Percentiles rank a stretch among this genome's conserved stretches.
These are phyloP conservation scores for Amphiprion ocellaris DNA, from an alignment of 2,113 vertebrate species.

Conservation along the genomic window DNA sequence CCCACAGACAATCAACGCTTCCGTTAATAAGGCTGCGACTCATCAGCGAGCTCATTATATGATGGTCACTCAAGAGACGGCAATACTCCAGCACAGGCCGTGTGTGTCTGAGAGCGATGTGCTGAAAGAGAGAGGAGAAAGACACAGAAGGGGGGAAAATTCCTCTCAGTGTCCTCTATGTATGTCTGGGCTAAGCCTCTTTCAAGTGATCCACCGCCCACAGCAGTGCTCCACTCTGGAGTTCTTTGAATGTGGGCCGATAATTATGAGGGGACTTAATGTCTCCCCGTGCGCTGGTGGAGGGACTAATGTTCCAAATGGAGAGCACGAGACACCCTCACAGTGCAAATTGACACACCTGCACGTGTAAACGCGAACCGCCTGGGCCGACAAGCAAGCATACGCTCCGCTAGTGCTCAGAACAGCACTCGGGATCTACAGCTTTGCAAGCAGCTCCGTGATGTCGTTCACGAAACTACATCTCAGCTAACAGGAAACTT, in stretches of 20 bases:
- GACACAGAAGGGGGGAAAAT: conserved; percentile 11
- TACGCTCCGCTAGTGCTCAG: neutral
- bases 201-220: conserved; percentile 66
- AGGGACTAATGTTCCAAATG: conserved; percentile 1
- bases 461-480: neutral
- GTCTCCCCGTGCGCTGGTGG: conserved; percentile 32
- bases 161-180: conserved; percentile 32
- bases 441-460: neutral
- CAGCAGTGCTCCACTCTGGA: conserved; percentile 49
- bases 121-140: conserved; percentile 14
- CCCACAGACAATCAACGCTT: conserved; percentile 55
- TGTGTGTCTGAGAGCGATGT: conserved; percentile 2
- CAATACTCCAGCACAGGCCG: conserved; percentile 23
- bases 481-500: neutral
- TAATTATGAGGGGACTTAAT: conserved; percentile 69
- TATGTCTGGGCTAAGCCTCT: conserved; percentile 56
- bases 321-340: neutral
- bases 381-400: neutral
- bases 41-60: conserved; percentile 72
- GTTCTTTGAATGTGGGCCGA: conserved; percentile 59
- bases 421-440: neutral
- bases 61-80: conserved; percentile 65
- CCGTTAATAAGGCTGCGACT: conserved; percentile 58
- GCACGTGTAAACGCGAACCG: neutral
- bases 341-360: conserved; percentile 15